Conservation (phyloP, 2,888 invertebrate species). For the Netelia melanura region DNA sequence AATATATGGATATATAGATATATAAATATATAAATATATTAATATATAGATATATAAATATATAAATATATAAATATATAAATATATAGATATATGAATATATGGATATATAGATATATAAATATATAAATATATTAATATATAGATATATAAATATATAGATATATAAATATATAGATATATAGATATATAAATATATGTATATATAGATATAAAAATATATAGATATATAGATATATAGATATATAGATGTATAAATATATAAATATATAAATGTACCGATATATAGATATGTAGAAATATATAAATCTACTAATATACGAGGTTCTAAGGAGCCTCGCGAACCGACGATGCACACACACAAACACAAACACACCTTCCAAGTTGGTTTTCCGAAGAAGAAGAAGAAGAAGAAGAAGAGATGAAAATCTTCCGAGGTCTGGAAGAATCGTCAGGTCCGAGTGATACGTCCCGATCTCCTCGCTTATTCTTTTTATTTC, state of each 20-base stretch:
- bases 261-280: conserved; percentile 14
- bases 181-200: too few relatives aligned
- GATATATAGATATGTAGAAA: background rate
- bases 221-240: background rate
- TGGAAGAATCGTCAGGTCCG: conserved; percentile 10
- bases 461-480: background rate
- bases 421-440: conserved; percentile 17
- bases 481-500: background rate
- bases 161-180: too few relatives aligned
- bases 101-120: too few relatives aligned
- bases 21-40: too few relatives aligned
- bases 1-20: too few relatives aligned
- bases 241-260: conserved; percentile 29
- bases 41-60: too few relatives aligned
- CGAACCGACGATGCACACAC: conserved; percentile 39
- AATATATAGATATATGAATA: too few relatives aligned
- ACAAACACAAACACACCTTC: conserved; percentile 57
- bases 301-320: conserved; percentile 8
- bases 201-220: background rate
- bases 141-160: too few relatives aligned
- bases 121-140: too few relatives aligned
- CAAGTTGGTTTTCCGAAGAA: conserved; percentile 2
- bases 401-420: background rate
- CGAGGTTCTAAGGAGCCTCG: conserved; percentile 53
- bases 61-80: too few relatives aligned